Base-by-base conservation (phyloP, 2,797 vertebrate species). In the Falco biarmicus region DNA sequence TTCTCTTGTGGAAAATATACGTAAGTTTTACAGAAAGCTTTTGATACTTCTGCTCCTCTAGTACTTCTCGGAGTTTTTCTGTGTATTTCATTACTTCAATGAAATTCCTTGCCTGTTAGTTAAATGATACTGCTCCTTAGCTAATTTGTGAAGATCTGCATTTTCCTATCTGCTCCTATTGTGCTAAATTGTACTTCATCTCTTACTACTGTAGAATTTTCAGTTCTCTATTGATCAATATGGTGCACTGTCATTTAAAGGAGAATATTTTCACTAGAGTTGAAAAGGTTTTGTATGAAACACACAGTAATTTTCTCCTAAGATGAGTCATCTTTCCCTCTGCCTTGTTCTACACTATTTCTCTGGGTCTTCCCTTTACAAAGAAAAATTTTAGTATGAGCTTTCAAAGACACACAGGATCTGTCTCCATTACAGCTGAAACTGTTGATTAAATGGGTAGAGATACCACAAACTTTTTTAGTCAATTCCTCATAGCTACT, bases 131-230 rank as follows among this genome's bases (percentile, higher is more conserved):
- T 39, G 66, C 53, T 77, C n/a, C 90, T 91, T 87, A 94, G 53
- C 82, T 69, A 86, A 28, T 94, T 93, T 91, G 75, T 94, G 24
- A 92, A 96, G 93, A 93, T 90, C 90, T 96, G 71, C 90, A 95
- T 91, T 97, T 97, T 97, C 70, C 87, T 93, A 71, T 73, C 94
- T 93, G 66, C 59, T 87, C 32, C 79, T 95, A 56, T 97, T 97
- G 86, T 95, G 63, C 56, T 90, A 92, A 98, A 84, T 73, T 79
- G 28, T 78, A 57, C 60, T 93, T 93, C 2, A 2, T 32, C 61
- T 83, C 51, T 84, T 88, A 28, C 43, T 87, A 53, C 21, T 75
- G 59, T 70, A 79, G 29, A 10, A 11, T 92, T 92, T 96, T 64
- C 86, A 92, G 11, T 77, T 83, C 43, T 89, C 41, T 87, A 15